Percentiles rank a stretch among this genome's conserved stretches.
Conservation (phyloP, 1,140 invertebrate species). For the Meloidogyne floridensis region DNA sequence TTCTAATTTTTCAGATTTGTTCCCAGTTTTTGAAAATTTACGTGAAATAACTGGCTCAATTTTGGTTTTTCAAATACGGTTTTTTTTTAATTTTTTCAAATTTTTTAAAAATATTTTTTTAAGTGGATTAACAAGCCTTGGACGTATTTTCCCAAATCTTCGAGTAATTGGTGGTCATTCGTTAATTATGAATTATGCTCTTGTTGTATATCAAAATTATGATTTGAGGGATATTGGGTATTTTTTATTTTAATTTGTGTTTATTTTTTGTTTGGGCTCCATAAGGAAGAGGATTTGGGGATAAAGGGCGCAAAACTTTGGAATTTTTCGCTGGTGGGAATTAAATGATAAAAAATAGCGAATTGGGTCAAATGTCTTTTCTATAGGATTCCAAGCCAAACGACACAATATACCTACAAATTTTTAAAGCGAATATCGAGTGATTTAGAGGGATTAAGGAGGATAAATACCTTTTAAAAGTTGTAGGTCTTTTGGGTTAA, state of each 20-base stretch:
- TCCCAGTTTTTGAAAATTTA: conserved; percentile 54
- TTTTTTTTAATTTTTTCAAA: conserved; percentile 9
- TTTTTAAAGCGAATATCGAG: too few relatives aligned
- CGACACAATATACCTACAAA: too few relatives aligned
- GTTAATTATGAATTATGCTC: conserved; percentile 81
- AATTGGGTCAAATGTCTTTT: too few relatives aligned
- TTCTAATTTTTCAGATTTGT: conserved; percentile 23
- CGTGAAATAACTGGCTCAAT: conserved; percentile 62
- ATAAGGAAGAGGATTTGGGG: too few relatives aligned
- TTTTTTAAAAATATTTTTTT: conserved; percentile 19
- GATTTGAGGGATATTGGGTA: conserved; percentile 76
- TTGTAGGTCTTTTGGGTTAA: too few relatives aligned
- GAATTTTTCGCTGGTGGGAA: too few relatives aligned
- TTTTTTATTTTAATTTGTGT: background rate
- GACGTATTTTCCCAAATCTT: conserved; percentile 87
- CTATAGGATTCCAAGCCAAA: too few relatives aligned
- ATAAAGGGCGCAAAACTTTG: too few relatives aligned
- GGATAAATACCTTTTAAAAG: too few relatives aligned
- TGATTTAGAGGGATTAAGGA: too few relatives aligned
- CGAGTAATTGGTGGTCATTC: conserved; percentile 83
- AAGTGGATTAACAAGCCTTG: conserved; percentile 77
- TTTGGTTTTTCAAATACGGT: conserved; percentile 61
- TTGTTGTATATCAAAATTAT: conserved; percentile 77
- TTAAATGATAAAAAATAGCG: too few relatives aligned
- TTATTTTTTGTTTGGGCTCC: too few relatives aligned